phyloP scores from a whole-genome alignment of 2,888 invertebrate species.

The Dysmachus trigonus region DNA sequence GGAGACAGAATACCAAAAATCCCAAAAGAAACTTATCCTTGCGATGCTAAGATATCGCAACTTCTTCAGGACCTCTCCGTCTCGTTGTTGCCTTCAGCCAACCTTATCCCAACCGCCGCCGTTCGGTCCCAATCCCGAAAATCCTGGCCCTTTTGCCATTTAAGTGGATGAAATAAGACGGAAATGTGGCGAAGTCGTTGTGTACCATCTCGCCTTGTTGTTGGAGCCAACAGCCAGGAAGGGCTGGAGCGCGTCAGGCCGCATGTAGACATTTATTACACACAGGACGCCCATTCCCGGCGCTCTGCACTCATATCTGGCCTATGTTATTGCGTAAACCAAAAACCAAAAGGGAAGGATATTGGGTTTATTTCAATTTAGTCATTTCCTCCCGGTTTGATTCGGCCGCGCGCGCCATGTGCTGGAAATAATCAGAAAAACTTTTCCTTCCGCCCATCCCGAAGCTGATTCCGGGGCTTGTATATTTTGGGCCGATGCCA shows the following conservation, averaged over 20 bases:
- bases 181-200: not conserved
- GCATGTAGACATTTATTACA: constrained; percentile 34
- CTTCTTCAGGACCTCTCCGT: not conserved
- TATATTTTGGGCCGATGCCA: not conserved
- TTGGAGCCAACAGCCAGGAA: not conserved
- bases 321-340: constrained; percentile 10
- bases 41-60: not conserved
- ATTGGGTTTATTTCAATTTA: constrained; percentile 40
- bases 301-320: constrained; percentile 16
- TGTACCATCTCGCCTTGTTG: too few species aligned
- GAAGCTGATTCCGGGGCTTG: not conserved
- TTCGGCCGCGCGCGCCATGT: constrained; percentile 36
- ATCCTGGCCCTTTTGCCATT: not conserved
- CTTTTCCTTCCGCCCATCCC: constrained; percentile 23
- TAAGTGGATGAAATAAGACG: constrained; percentile 15
- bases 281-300: constrained; percentile 4
- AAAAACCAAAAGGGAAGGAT: constrained; percentile 11
- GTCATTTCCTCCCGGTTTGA: constrained; percentile 37
- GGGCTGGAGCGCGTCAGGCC: not conserved
- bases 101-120: not conserved
- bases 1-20: constrained; percentile 4
- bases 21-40: constrained; percentile 4
- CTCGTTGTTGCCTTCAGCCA: too few species aligned
- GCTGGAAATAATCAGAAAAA: constrained; percentile 39
- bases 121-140: not conserved